Base-by-base conservation (phyloP, 92 coral and sea anemone genomes). In the Muricea muricata region DNA sequence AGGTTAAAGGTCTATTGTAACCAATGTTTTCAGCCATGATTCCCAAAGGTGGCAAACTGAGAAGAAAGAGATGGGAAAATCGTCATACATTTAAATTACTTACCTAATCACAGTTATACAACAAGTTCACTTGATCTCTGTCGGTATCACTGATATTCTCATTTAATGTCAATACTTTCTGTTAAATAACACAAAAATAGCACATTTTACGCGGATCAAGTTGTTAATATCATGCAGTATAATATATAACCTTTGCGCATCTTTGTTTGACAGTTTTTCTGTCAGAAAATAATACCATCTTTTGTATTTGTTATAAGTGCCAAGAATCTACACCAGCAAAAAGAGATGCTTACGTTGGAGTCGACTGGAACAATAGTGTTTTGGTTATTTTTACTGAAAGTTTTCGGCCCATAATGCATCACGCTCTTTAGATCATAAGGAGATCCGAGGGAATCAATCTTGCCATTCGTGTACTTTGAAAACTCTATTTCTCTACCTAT, bases 341-440 rank as follows among this genome's bases (percentile, higher is more conserved):
- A n/a, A 23, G 26, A 17, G 23, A 52, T 18, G 39, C 83, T 57
- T 39, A 78, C 83, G 23, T 18, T 78, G 35, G 70, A 72, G 47
- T 56, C 54, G 7, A 31, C 26, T 0, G 83, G 21, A 34, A 3
- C n/a, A n/a, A 78, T 56, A 6, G 83, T 78, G n/a, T 37, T 21
- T 35, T 70, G 12, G 23, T 28, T 28, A 0, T 34, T 70, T 5
- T 58, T 58, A 30, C 52, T 37, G n/a, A 78, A 78, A 4, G 70
- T 26, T n/a, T 31, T 56, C 13, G 70, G 70, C 6, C 71, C 83
- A 56, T 78, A 78, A 57, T 78, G 83, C 83, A 78, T 78, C 6
- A 78, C 31, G 23, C 83, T 78, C 25, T 42, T 17, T 23, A 54
- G 34, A 32, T 78, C 83, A 18, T 78, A 78, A 7, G 69, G 69